Conservation (phyloP, 1,140 invertebrate genomes). For the Dreissena polymorpha region DNA sequence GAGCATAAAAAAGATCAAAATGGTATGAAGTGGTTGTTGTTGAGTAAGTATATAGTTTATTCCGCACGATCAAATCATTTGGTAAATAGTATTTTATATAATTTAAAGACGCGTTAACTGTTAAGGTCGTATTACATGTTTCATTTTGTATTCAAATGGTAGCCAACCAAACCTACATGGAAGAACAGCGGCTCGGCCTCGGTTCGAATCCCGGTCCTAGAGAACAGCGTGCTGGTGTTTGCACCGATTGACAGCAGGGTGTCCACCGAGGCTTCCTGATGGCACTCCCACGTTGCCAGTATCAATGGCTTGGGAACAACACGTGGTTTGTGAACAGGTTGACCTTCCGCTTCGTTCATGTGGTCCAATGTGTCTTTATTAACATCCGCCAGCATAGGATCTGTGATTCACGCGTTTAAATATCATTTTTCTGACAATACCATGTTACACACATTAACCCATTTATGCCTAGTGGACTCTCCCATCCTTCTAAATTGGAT, state of each 20-base stretch:
- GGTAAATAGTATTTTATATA: no score
- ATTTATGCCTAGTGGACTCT: no score
- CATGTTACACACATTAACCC: not conserved
- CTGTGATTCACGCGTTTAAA: not conserved
- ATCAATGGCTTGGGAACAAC: conserved; percentile 54
- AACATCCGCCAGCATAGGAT: not conserved
- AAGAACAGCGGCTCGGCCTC: conserved; percentile 57
- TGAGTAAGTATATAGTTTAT: no score
- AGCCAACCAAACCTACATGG: conserved; percentile 43
- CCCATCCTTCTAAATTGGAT: no score
- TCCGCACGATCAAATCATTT: no score
- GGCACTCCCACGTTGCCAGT: conserved; percentile 47
- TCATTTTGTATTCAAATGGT: no score
- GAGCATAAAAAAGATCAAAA: no score
- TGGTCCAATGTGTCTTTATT: conserved; percentile 45
- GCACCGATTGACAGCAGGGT: conserved; percentile 31
- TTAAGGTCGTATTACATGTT: no score
- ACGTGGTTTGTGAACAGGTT: not conserved
- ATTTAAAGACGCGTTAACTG: no score
- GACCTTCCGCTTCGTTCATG: conserved; percentile 26
- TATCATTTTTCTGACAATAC: not conserved
- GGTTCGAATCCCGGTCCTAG: conserved; percentile 9
- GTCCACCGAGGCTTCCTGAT: conserved; percentile 41
- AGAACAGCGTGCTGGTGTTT: conserved; percentile 44
- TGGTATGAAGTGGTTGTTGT: no score